Percentiles rank a stretch among this genome's conserved stretches.
These are phyloP conservation scores for Acrossocheilus wenchowensis DNA, from an alignment of 2,797 vertebrate species.

Conservation along the genomic window DNA sequence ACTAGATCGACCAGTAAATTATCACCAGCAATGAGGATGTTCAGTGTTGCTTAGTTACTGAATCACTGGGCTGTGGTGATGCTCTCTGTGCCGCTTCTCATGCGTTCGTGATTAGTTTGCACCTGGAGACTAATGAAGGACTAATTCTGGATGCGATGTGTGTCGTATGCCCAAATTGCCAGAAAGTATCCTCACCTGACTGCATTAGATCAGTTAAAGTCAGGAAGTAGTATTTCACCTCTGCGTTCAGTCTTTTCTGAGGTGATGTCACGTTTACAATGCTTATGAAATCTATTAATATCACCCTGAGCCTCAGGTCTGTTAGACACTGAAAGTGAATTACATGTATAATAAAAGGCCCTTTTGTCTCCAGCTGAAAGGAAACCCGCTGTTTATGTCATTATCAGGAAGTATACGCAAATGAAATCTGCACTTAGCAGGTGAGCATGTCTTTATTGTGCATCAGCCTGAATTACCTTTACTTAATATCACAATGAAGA, in stretches of 20 bases:
- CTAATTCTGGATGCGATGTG: conserved; percentile 25
- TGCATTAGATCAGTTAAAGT: conserved; percentile 39
- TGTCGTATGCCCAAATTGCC: conserved; percentile 3
- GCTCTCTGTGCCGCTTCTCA: conserved; percentile 27
- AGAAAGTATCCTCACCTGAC: conserved; percentile 14
- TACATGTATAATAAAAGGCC: conserved; percentile 5
- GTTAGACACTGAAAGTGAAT: conserved; percentile 12
- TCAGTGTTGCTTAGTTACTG: conserved; percentile 44
- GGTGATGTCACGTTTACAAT: conserved; percentile 29
- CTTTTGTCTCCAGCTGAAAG: conserved; percentile 9
- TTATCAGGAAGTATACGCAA: conserved; percentile 3
- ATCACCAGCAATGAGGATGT: conserved; percentile 26
- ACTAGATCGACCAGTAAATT: conserved; percentile 50
- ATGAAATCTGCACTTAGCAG: background rate
- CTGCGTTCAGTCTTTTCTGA: background rate
- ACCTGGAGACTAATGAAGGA: conserved; percentile 24
- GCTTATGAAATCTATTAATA: conserved; percentile 30
- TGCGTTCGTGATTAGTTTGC: conserved; percentile 39
- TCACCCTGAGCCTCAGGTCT: conserved; percentile 3
- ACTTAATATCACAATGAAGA: background rate
- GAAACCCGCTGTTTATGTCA: background rate
- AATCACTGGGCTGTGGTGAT: conserved; percentile 21
- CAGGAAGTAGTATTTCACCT: conserved; percentile 13
- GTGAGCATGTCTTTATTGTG: background rate
- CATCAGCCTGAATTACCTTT: background rate